A percentile compares a stretch with the other conserved stretches of the same genome.
Evolutionary conservation across 2,888 invertebrate species (phyloP).

Genomic region (Drosophila atripex): DNA sequence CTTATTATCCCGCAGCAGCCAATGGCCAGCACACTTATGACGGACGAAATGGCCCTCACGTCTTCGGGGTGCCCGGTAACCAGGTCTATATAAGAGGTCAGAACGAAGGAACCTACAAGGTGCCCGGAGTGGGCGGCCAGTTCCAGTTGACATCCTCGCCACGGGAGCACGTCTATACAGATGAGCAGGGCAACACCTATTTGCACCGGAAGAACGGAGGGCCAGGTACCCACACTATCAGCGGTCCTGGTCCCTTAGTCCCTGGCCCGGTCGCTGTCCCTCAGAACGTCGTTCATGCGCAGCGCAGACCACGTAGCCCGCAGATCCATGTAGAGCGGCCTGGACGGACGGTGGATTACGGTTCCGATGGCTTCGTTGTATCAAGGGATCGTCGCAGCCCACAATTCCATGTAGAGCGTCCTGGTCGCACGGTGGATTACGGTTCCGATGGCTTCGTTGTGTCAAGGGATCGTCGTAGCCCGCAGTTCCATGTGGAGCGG

Average conservation of each 20-base stretch:
- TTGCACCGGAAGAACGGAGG: constrained; percentile 28
- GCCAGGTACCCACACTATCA: constrained; percentile 48
- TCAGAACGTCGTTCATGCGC: background rate
- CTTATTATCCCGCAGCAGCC: constrained; percentile 11
- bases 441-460: constrained; percentile 25
- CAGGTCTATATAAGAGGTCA: constrained; percentile 63
- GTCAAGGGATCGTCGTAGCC: constrained; percentile 39
- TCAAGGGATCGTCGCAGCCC: too few species aligned
- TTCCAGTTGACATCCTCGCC: constrained; percentile 41
- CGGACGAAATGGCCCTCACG: constrained; percentile 56
- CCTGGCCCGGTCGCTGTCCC: constrained; percentile 11
- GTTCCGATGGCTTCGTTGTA: constrained; percentile 22
- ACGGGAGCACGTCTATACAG: constrained; percentile 45
- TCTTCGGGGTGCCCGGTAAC: constrained; percentile 49
- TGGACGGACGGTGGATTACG: constrained; percentile 48
- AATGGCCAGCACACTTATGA: constrained; percentile 51
- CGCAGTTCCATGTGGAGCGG: constrained; percentile 22
- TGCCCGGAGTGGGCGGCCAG: constrained; percentile 56
- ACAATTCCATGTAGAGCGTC: constrained; percentile 41
- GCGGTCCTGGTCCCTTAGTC: constrained; percentile 46
- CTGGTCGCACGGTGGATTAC: constrained; percentile 51
- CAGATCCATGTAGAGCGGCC: constrained; percentile 44
- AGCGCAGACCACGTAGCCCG: constrained; percentile 35
- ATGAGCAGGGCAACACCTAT: constrained; percentile 53
- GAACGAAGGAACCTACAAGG: constrained; percentile 56